Evolutionary conservation across 2,113 vertebrate species (phyloP).

Genomic region (Oxyura jamaicensis): DNA sequence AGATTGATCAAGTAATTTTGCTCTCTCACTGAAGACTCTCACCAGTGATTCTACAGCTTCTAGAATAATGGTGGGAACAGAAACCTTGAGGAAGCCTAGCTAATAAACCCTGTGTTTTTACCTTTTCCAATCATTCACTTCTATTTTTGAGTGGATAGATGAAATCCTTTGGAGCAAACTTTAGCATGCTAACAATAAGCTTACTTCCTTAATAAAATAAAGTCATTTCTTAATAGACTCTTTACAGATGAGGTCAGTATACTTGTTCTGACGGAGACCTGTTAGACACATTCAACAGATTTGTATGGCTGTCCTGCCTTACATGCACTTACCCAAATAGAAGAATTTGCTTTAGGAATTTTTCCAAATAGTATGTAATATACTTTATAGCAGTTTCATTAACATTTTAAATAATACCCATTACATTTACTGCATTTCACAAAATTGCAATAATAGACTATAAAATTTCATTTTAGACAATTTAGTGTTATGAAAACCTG

Average conservation of each 20-base stretch:
- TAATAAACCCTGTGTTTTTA: background rate
- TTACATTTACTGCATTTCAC: background rate
- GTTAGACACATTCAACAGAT: background rate
- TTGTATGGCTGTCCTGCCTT: background rate
- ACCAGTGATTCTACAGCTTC: background rate
- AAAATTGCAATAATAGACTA: background rate
- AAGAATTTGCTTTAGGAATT: background rate
- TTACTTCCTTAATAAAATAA: background rate
- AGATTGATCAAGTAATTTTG: background rate
- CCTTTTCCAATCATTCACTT: background rate
- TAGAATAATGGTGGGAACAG: background rate
- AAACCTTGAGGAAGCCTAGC: background rate
- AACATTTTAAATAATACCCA: background rate
- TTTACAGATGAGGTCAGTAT: background rate
- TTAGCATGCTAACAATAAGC: background rate
- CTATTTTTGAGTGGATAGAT: background rate
- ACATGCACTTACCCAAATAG: background rate
- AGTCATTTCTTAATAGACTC: background rate
- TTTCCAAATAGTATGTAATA: background rate
- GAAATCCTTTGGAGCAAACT: background rate
- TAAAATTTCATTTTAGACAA: background rate
- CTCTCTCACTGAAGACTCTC: background rate
- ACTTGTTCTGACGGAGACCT: background rate
- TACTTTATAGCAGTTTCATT: background rate
- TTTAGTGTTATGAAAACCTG: background rate